Percentiles rank a stretch among this genome's conserved stretches.
Evolutionary conservation across 2,113 vertebrate species (phyloP).

Genomic region (Gobius niger): DNA sequence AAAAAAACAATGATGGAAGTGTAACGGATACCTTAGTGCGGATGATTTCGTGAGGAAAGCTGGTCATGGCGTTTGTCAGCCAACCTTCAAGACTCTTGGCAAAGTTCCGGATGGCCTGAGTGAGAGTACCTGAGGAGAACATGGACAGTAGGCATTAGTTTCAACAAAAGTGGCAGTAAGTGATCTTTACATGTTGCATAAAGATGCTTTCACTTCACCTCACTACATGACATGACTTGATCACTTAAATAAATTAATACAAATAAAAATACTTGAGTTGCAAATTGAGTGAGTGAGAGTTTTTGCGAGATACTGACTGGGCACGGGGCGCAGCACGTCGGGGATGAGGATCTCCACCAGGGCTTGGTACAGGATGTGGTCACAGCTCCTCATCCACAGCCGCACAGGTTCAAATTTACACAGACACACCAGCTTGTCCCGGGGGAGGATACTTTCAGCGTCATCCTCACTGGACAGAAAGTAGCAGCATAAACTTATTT

Average conservation of each 20-base stretch:
- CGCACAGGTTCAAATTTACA: conserved; percentile 90
- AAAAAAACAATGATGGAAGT: neutral
- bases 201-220: neutral
- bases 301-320: conserved; percentile 80
- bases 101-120: conserved; percentile 96
- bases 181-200: too few species aligned
- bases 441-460: conserved; percentile 78
- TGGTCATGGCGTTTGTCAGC: conserved; percentile 93
- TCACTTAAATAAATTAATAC: too few species aligned
- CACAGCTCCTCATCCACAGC: conserved; percentile 95
- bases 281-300: neutral
- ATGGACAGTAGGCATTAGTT: too few species aligned
- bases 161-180: too few species aligned
- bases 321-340: conserved; percentile 92
- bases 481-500: too few species aligned
- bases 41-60: conserved; percentile 89
- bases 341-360: conserved; percentile 97
- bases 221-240: neutral
- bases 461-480: conserved; percentile 81
- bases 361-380: conserved; percentile 97
- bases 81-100: conserved; percentile 97
- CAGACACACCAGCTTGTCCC: conserved; percentile 88
- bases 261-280: too few species aligned
- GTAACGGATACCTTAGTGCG: conserved; percentile 85
- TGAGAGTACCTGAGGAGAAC: conserved; percentile 85